Percentiles rank a stretch among this genome's conserved stretches.
These are phyloP conservation scores for Fragum fragum DNA, from an alignment of 2,888 invertebrate genomes.

Conservation along the genomic window DNA sequence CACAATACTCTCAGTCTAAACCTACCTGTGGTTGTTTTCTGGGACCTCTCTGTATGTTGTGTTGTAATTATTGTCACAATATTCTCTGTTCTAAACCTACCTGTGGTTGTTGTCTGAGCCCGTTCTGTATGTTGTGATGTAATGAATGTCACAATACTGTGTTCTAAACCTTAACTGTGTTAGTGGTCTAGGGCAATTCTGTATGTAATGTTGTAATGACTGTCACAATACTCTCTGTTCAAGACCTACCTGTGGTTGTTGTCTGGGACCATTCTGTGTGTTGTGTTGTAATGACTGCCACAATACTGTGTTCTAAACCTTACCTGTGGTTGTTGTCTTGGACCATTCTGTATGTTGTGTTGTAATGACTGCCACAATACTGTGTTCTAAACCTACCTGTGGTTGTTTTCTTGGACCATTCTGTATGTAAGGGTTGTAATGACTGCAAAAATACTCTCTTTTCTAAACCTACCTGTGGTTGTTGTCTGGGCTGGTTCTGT, in stretches of 20 bases:
- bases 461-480: too few relatives aligned
- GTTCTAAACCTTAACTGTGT: too few relatives aligned
- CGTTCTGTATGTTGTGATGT: too few relatives aligned
- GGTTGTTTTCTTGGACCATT: conserved; percentile 63
- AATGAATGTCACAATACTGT: too few relatives aligned
- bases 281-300: conserved; percentile 71
- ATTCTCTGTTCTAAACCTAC: too few relatives aligned
- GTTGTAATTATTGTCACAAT: too few relatives aligned
- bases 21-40: too few relatives aligned
- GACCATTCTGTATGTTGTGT: conserved; percentile 32
- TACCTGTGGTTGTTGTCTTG: conserved; percentile 72
- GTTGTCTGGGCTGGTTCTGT: conserved; percentile 53
- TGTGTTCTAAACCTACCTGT: conserved; percentile 80
- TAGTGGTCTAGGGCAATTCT: conserved; percentile 24
- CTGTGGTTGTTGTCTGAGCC: conserved; percentile 70
- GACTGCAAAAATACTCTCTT: conserved; percentile 85
- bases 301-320: conserved; percentile 82
- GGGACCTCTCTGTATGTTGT: too few relatives aligned
- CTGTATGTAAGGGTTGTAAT: conserved; percentile 71
- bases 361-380: conserved; percentile 81
- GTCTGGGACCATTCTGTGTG: conserved; percentile 40
- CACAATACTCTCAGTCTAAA: conserved; percentile 86
- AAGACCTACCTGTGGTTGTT: conserved; percentile 73
- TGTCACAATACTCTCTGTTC: too few relatives aligned
- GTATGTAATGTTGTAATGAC: conserved; percentile 60